phyloP scores from a whole-genome alignment of 2,888 invertebrate genomes.

The Archips crataeganus region DNA sequence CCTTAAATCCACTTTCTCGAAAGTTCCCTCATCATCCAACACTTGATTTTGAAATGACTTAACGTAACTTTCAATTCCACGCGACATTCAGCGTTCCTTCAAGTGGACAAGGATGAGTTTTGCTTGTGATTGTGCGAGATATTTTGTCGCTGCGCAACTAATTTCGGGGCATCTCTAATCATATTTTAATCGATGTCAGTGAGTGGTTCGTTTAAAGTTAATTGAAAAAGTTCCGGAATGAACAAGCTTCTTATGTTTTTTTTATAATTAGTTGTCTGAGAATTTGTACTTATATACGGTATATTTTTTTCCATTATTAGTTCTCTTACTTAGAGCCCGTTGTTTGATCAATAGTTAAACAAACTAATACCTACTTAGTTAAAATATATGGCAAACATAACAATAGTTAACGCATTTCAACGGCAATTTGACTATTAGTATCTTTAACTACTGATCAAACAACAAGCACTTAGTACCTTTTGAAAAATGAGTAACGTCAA shows the following conservation, averaged over 20 bases:
- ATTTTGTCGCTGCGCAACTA: neutral
- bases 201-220: slow-evolving; percentile 15
- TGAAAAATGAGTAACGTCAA: too few species aligned
- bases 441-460: too few species aligned
- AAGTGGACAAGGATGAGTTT: neutral
- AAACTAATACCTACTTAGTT: too few species aligned
- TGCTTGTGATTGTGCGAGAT: neutral
- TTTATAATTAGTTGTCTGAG: neutral
- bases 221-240: slow-evolving; percentile 29
- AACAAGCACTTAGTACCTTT: too few species aligned
- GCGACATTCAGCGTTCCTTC: neutral
- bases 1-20: neutral
- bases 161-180: slow-evolving; percentile 16
- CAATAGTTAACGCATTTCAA: too few species aligned
- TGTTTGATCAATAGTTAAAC: too few species aligned
- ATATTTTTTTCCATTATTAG: too few species aligned
- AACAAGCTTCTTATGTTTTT: neutral
- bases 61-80: neutral
- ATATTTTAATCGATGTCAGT: slow-evolving; percentile 23
- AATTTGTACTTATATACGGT: neutral
- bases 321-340: too few species aligned
- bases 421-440: too few species aligned
- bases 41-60: neutral
- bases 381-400: too few species aligned
- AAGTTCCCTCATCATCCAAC: neutral